These are phyloP conservation scores for Lobophora halterata DNA, from an alignment of 2,888 invertebrate species.

Conservation along the genomic window DNA sequence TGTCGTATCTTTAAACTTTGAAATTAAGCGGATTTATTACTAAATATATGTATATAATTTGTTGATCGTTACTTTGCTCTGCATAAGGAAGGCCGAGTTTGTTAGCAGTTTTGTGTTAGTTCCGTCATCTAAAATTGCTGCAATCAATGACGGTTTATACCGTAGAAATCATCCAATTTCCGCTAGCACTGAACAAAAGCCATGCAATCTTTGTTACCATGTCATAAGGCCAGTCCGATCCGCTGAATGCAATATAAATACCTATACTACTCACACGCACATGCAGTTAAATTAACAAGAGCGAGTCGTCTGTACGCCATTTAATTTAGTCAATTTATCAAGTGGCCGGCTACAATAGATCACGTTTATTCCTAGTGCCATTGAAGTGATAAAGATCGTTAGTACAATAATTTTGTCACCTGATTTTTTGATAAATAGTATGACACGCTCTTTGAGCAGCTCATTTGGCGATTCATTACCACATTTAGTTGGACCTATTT, in stretches of 20 bases:
- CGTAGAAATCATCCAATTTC: conserved; percentile 13
- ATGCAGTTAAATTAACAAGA: conserved; percentile 49
- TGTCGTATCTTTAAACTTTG: too few relatives aligned
- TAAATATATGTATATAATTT: too few relatives aligned
- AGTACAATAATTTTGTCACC: conserved; percentile 21
- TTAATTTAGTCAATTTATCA: conserved; percentile 61
- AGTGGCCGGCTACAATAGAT: conserved; percentile 32
- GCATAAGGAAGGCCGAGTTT: conserved; percentile 9
- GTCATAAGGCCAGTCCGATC: conserved; percentile 17
- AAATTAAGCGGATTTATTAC: too few relatives aligned
- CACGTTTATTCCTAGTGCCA: conserved; percentile 12
- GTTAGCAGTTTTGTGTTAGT: conserved; percentile 9
- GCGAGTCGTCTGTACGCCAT: conserved; percentile 56
- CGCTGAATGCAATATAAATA: conserved; percentile 31
- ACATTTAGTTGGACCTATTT: conserved; percentile 3
- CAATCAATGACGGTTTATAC: not conserved
- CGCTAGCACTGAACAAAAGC: conserved; percentile 13
- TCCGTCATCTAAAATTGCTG: conserved; percentile 7
- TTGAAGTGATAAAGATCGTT: conserved; percentile 1
- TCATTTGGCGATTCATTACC: conserved; percentile 26
- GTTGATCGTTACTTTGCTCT: too few relatives aligned
- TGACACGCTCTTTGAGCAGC: conserved; percentile 16
- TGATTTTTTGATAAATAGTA: conserved; percentile 9
- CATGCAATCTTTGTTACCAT: conserved; percentile 12
- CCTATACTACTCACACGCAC: too few relatives aligned